phyloP scores from a whole-genome alignment of 2,888 invertebrate species.

The Tolmerus cingulatus region DNA sequence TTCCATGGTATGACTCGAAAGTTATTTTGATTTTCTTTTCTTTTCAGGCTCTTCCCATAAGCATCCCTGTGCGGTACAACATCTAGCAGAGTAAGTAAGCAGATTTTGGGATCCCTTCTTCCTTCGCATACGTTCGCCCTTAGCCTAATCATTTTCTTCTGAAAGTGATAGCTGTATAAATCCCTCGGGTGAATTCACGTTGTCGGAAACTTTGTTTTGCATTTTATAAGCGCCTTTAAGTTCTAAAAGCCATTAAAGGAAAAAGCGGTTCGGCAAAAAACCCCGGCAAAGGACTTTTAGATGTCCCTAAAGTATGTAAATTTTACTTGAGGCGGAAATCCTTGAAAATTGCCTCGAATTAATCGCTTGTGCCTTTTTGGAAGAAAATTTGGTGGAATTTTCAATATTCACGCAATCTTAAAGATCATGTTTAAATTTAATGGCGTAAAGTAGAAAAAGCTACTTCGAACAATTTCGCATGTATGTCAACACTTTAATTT shows the following conservation, averaged over 20 bases:
- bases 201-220: not conserved
- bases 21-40: not conserved
- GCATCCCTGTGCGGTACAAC: not conserved
- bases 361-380: not conserved
- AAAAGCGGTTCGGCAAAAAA: not conserved
- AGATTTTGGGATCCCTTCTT: not conserved
- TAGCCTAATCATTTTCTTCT: not conserved
- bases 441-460: not conserved
- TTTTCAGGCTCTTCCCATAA: not conserved
- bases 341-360: not conserved
- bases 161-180: not conserved
- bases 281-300: not conserved
- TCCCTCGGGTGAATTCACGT: not conserved
- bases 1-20: not conserved
- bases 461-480: not conserved
- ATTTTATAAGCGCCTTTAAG: not conserved
- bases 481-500: not conserved
- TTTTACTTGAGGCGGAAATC: not conserved
- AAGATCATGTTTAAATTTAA: not conserved
- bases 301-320: constrained; percentile 1
- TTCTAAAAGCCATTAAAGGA: constrained; percentile 2
- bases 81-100: not conserved
- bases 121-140: not conserved
- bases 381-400: not conserved
- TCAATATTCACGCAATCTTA: not conserved